Evolutionary conservation across 2,113 vertebrate genomes (phyloP), one percentile per base, ranked within the genome.

Genomic region (Percina caprodes): DNA sequence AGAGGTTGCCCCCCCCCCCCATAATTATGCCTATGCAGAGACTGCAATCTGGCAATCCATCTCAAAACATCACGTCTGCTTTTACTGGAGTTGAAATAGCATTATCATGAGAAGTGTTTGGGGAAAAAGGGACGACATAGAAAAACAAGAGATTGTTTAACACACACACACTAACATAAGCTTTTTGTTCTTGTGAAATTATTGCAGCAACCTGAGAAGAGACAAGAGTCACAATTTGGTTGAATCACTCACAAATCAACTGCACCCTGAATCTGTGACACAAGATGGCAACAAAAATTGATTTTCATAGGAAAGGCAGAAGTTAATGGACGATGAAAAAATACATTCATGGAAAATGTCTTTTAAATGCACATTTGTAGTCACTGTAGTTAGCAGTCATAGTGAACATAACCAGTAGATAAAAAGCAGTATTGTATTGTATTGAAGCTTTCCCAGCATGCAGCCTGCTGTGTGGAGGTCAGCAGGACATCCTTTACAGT

Each of bases 401-500:
- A 5, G 33, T 42, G 24, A 6, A 24, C 6, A 9, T 3, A 45
- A 16, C n/a, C 9, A 15, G 30, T 15, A 9, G 18, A 65, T 51
- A 23, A 46, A 33, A 54, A 1, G 55, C 3, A 0, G 21, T 3
- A 1, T 12, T 46, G 56, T 56, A 3, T 30, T 30, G 30, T 30
- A 30, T 30, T 30, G n/a, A 54, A 49, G 10, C 65, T 55, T 39
- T 23, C 59, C 26, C 72, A n/a, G 58, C 66, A 10, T 56, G 74
- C 15, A 21, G 39, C 51, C 49, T 48, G 2, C 18, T 58, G 23
- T 39, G 26, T 77, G 83, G 68, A 86, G 83, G 80, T 86, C 88
- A 90, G 71, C 71, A 24, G 69, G 79, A 85, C 71, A 71, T 69
- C 61, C 24, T 67, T 39, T 45, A 68, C 81, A 67, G 49, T 62